Percentiles rank a stretch among this genome's conserved stretches.
Conservation (phyloP, 2,888 invertebrate species). For the Cerastis rubricosa region DNA sequence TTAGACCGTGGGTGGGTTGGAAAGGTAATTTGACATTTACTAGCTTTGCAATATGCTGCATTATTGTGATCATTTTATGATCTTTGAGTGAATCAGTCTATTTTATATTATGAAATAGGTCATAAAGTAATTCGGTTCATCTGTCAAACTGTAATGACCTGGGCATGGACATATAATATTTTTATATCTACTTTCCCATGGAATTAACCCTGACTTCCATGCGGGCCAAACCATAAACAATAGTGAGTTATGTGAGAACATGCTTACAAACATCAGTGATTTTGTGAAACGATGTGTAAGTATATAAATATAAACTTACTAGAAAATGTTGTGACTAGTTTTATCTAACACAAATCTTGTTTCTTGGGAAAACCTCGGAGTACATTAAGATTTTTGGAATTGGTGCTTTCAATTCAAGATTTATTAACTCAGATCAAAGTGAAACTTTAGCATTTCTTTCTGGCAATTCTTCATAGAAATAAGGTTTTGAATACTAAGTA, state of each 20-base stretch:
- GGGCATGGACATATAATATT: neutral
- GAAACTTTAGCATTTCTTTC: neutral
- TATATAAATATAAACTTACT: neutral
- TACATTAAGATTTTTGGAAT: neutral
- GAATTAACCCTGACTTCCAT: neutral
- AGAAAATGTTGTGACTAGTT: neutral
- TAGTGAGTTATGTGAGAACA: neutral
- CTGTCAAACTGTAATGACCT: neutral
- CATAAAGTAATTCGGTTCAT: neutral
- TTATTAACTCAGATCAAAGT: constrained; percentile 35
- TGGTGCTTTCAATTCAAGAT: constrained; percentile 10
- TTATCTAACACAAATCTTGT: neutral
- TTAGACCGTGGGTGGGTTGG: neutral
- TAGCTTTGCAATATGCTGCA: neutral
- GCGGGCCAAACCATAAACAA: neutral
- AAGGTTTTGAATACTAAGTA: constrained; percentile 13
- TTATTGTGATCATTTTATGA: neutral
- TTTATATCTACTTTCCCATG: neutral
- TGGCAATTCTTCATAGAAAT: neutral
- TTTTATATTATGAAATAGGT: neutral
- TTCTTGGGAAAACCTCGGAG: neutral
- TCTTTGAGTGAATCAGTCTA: neutral
- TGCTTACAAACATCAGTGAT: neutral
- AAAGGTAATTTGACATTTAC: neutral
- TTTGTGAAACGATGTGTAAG: neutral